Evolutionary conservation across 2,797 vertebrate genomes (phyloP).

Genomic region (Rousettus madagascariensis): DNA sequence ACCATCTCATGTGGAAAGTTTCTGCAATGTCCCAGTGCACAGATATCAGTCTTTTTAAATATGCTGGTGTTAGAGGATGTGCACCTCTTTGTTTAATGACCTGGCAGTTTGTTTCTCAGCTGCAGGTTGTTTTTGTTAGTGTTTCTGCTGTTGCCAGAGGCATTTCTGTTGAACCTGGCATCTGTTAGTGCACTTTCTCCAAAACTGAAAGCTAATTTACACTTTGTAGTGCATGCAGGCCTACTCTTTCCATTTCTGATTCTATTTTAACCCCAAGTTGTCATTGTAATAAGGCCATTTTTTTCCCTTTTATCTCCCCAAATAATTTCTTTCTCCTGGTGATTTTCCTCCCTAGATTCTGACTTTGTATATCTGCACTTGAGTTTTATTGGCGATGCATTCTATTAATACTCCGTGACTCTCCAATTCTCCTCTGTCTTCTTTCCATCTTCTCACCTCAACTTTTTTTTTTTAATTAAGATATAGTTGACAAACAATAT

Average conservation of each 20-base stretch:
- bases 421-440: not conserved
- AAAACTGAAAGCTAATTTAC: conserved; percentile 53
- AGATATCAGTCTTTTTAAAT: not conserved
- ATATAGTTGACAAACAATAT: not conserved
- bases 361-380: not conserved
- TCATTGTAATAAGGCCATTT: not conserved
- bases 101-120: conserved; percentile 64
- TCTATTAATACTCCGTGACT: not conserved
- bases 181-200: conserved; percentile 4
- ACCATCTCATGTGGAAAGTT: not conserved
- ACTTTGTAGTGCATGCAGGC: not conserved
- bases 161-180: conserved; percentile 49
- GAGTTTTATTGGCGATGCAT: not conserved
- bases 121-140: conserved; percentile 36
- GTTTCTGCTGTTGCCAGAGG: conserved; percentile 46
- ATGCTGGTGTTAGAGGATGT: not conserved
- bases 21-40: not conserved
- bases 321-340: conserved; percentile 10
- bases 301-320: rapidly evolving
- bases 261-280: not conserved
- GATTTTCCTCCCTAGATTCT: not conserved
- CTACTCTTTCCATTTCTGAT: conserved; percentile 27
- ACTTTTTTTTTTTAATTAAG: not conserved
- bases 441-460: not conserved
- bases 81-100: conserved; percentile 47